Evolutionary conservation across 2,113 vertebrate genomes (phyloP).

Genomic region (Rhegmatorhina hoffmannsi): DNA sequence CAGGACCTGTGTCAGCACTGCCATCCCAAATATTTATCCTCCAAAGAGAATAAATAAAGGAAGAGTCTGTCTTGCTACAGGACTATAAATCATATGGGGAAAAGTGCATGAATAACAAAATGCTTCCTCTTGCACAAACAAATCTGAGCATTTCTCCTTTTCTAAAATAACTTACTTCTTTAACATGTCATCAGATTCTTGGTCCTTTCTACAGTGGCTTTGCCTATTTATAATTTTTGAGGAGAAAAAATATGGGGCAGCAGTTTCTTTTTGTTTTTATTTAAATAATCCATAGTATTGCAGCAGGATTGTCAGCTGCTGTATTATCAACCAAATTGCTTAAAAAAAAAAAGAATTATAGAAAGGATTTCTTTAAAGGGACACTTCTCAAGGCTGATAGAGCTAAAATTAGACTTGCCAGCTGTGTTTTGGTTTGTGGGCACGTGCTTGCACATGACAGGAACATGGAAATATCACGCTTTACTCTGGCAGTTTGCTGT

Average conservation of each 20-base stretch:
- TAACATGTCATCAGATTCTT: slow-evolving; percentile 36
- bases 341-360: slow-evolving; percentile 46
- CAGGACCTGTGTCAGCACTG: not conserved
- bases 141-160: not conserved
- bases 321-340: slow-evolving; percentile 77
- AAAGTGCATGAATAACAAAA: not conserved
- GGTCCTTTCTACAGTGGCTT: slow-evolving; percentile 31
- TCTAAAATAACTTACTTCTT: not conserved
- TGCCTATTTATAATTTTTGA: slow-evolving; percentile 11
- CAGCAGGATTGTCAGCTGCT: slow-evolving; percentile 70
- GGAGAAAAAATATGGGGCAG: not conserved
- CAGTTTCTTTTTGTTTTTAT: slow-evolving; percentile 52
- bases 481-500: slow-evolving; percentile 38
- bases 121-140: not conserved
- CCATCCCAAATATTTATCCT: not conserved
- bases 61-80: not conserved
- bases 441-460: slow-evolving; percentile 72
- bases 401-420: slow-evolving; percentile 80
- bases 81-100: not conserved
- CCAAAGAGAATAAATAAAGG: not conserved
- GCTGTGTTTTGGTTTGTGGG: slow-evolving; percentile 79
- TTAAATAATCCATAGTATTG: slow-evolving; percentile 53
- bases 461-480: slow-evolving; percentile 62
- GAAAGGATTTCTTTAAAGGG: slow-evolving; percentile 75
- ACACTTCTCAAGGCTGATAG: slow-evolving; percentile 71